Evolutionary conservation across 2,113 vertebrate species (phyloP), one percentile per base, ranked within the genome.

Genomic region (Python bivittatus): DNA sequence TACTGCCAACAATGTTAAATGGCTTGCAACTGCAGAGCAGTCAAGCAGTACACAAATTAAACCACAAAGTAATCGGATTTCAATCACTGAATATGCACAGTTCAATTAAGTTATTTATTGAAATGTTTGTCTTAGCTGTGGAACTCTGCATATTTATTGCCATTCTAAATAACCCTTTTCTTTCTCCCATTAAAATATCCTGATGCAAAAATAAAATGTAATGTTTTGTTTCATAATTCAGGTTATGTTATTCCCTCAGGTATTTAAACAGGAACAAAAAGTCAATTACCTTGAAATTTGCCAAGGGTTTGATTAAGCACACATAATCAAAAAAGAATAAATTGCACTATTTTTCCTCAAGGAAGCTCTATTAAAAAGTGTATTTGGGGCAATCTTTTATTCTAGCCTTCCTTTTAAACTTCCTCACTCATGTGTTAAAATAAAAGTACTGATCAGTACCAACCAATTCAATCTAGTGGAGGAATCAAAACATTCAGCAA

Each of bases 91-190:
- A 97, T 97, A 97, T 96, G 97, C 97, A 97, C 97, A 97, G 96
- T 97, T 98, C 97, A 97, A 97, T 97, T 97, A 97, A 96, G 96
- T 97, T 97, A 97, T 97, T 98, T 98, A 97, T 96, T 97, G 96
- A 97, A 94, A 96, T 97, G 95, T 95, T 97, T 97, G 96, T 96
- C 95, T 96, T 96, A 91, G 94, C 94, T 93, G 89, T 92, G 93
- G 95, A 95, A 95, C 94, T 95, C 93, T 95, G 95, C 93, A 95
- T 97, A 97, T 97, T 95, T 96, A 95, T 94, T 97, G 93, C 94
- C 72, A 88, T 44, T 93, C 88, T 93, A 90, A 58, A 94, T 93
- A 96, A 96, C 96, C 86, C 93, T 91, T 96, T 96, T 94, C 56
- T 84, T 89, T 61, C 87, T 84, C 56, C 88, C 48, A 42, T 89